Percentiles rank a stretch among this genome's conserved stretches.
Evolutionary conservation across 1,140 invertebrate genomes (phyloP).

Genomic region (Cydia fagiglandana): DNA sequence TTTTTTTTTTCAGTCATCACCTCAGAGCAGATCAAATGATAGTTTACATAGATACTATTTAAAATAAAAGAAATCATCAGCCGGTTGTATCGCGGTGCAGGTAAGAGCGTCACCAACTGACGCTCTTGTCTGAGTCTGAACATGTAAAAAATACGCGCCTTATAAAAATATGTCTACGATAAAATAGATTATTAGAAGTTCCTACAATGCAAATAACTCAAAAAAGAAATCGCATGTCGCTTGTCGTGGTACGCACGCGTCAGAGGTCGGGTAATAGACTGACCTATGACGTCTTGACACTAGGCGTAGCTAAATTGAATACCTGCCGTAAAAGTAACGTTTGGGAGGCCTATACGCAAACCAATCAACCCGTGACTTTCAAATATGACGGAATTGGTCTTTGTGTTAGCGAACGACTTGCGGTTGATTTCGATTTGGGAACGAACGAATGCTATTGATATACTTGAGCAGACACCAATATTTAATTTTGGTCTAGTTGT

Average conservation of each 20-base stretch:
- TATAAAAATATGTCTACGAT: too few species aligned
- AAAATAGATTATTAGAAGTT: too few species aligned
- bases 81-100: too few species aligned
- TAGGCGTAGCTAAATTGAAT: constrained; percentile 30
- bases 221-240: constrained; percentile 14
- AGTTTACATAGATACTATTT: too few species aligned
- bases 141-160: too few species aligned
- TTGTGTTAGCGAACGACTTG: not conserved
- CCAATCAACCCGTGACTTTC: not conserved
- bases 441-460: not conserved
- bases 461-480: not conserved
- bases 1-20: too few species aligned
- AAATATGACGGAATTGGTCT: constrained; percentile 1
- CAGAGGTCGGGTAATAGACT: constrained; percentile 24
- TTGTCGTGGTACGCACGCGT: constrained; percentile 15
- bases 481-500: too few species aligned
- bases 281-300: constrained; percentile 21
- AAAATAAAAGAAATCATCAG: too few species aligned
- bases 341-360: not conserved
- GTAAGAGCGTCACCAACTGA: too few species aligned
- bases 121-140: too few species aligned
- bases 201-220: not conserved
- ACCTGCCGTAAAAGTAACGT: not conserved
- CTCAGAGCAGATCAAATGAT: too few species aligned
- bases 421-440: not conserved